Base-by-base conservation (phyloP, 2,888 invertebrate species). In the Pseudococcus viburni region DNA sequence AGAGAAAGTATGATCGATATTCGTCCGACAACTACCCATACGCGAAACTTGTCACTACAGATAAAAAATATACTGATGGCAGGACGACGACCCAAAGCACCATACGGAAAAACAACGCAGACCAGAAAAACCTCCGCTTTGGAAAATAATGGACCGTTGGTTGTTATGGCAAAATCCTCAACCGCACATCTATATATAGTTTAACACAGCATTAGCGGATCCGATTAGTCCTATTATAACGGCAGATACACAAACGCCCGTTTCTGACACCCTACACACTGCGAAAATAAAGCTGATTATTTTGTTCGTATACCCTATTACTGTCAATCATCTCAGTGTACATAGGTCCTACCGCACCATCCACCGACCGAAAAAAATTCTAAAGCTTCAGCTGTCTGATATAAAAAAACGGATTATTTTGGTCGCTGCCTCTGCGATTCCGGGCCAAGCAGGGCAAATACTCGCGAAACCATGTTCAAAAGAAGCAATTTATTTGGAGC, bases 301-400 rank as follows among this genome's bases (percentile, higher is more conserved):
- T 86, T 77, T 86, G 86, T 86, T 86, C 68, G 86, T 86, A 68
- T 86, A 86, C 86, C 86, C 86, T 86, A 86, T 86, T 86, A 86
- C 86, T 86, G 86, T 86, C 86, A 86, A 86, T 86, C 86, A 86
- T 86, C 64, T 46, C 42, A 22, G 19, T 39, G 46, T 46, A 42
- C 42, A 46, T 17, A 26, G 22, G 48, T 15, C 12, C 48, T 12
- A 26, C 26, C 22, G 22, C 12, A 26, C 15, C 1, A 1, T 33
- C 73, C 84, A n/a, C 3, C 22, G 48, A 1, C n/a, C 1, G 55
- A 51, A 84, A 84, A 84, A 84, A 84, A 77, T 85, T 51, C 64
- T 86, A 46, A 73, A 68, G 73, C 86, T 73, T 15, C 86, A 73
- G 46, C 68, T 73, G 73, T 73, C 68, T 46, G 48, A 73, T 17